These are phyloP conservation scores for Anorthoa munda DNA, from an alignment of 2,888 invertebrate species.

Conservation along the genomic window DNA sequence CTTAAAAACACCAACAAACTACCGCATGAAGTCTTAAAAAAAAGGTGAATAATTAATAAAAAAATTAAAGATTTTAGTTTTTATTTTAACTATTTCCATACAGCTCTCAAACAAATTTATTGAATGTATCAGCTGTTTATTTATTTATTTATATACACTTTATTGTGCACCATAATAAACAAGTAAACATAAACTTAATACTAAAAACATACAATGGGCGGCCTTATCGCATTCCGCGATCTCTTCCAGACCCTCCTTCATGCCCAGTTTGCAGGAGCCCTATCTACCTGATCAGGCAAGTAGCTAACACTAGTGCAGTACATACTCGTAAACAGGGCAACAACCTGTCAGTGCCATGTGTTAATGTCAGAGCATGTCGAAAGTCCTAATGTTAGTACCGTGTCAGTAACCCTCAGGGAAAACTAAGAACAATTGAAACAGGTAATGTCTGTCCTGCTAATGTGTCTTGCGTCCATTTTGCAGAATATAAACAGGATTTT, in stretches of 20 bases:
- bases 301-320: not conserved
- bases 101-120: not conserved
- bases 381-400: slow-evolving; percentile 12
- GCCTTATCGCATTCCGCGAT: no score
- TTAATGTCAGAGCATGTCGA: not conserved
- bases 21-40: not conserved
- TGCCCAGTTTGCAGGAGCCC: slow-evolving; percentile 4
- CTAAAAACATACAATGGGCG: no score
- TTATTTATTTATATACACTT: no score
- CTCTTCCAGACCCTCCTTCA: no score
- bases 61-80: no score
- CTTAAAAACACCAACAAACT: not conserved
- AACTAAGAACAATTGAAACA: slow-evolving; percentile 6
- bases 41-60: not conserved
- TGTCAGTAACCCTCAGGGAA: slow-evolving; percentile 2
- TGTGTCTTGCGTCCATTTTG: not conserved
- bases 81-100: not conserved
- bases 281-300: not conserved
- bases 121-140: not conserved
- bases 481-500: not conserved
- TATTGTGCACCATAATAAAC: no score
- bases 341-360: slow-evolving; percentile 21
- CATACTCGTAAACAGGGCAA: slow-evolving; percentile 17
- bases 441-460: not conserved
- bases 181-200: no score